phyloP scores from a whole-genome alignment of 2,888 invertebrate species.

The Elysia crispata region DNA sequence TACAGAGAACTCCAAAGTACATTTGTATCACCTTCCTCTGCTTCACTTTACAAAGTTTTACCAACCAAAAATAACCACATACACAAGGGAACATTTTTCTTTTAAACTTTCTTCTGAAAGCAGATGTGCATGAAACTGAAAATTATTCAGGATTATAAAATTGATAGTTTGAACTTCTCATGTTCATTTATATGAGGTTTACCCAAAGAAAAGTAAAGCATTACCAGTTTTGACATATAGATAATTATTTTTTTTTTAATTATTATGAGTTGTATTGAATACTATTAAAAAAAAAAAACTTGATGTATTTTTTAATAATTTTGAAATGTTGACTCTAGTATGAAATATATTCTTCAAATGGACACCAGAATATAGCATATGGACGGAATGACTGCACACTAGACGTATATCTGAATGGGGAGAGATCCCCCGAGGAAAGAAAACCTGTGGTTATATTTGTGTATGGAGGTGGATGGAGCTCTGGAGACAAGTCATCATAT shows the following conservation, averaged over 20 bases:
- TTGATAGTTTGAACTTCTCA: not conserved
- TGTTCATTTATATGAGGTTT: not conserved
- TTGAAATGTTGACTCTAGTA: not conserved
- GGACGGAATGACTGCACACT: conserved; percentile 69
- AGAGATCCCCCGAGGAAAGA: conserved; percentile 23
- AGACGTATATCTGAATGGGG: conserved; percentile 69
- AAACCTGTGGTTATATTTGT: conserved; percentile 72
- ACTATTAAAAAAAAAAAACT: too few relatives aligned
- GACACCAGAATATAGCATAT: conserved; percentile 68
- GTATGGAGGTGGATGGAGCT: conserved; percentile 74
- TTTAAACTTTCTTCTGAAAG: too few relatives aligned
- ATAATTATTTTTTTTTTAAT: too few relatives aligned
- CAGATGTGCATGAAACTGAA: too few relatives aligned
- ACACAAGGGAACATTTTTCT: too few relatives aligned
- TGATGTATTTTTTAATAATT: not conserved
- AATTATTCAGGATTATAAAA: too few relatives aligned
- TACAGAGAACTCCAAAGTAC: not conserved
- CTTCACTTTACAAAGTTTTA: not conserved
- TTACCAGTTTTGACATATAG: too few relatives aligned
- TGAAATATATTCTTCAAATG: not conserved
- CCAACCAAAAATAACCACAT: too few relatives aligned
- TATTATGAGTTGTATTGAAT: not conserved
- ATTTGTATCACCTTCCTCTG: too few relatives aligned
- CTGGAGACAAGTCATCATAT: conserved; percentile 74
- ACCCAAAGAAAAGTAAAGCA: too few relatives aligned